These are phyloP conservation scores for Campoplex capitator DNA, from an alignment of 2,888 invertebrate species.

Conservation along the genomic window DNA sequence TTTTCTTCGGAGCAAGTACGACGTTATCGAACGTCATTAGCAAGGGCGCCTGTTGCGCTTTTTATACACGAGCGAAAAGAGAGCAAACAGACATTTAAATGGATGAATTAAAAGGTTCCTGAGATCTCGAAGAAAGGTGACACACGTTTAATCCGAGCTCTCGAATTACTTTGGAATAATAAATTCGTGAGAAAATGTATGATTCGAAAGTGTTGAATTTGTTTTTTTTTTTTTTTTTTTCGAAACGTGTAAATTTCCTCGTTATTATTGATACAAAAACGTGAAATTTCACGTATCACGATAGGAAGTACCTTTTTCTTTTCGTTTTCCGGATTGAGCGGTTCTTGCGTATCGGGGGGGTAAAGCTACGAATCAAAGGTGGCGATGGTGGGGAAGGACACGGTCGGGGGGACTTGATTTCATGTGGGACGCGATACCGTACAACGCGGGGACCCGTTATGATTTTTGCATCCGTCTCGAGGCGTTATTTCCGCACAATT, in stretches of 20 bases:
- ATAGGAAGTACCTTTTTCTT: neutral
- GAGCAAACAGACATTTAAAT: neutral
- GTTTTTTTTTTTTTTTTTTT: too few species aligned
- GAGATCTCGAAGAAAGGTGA: neutral
- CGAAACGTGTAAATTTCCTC: too few species aligned
- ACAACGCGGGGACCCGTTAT: conserved; percentile 72
- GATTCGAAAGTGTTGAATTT: neutral
- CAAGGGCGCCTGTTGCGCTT: conserved; percentile 52
- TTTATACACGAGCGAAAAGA: neutral
- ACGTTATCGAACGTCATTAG: conserved; percentile 28
- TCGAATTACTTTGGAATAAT: neutral
- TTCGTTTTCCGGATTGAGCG: conserved; percentile 2
- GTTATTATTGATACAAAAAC: too few species aligned
- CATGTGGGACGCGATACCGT: conserved; percentile 78
- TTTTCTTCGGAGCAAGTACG: neutral
- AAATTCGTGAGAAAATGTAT: neutral
- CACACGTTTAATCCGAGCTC: neutral
- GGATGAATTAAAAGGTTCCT: neutral
- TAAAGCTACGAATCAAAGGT: conserved; percentile 24
- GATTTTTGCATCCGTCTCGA: conserved; percentile 71
- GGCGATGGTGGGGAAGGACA: conserved; percentile 54
- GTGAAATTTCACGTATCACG: conserved; percentile 40
- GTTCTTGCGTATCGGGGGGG: neutral
- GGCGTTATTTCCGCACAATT: conserved; percentile 48
- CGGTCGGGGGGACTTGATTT: conserved; percentile 73